phyloP scores from a whole-genome alignment of 2,113 vertebrate species.

The Chlamydotis undulata region DNA sequence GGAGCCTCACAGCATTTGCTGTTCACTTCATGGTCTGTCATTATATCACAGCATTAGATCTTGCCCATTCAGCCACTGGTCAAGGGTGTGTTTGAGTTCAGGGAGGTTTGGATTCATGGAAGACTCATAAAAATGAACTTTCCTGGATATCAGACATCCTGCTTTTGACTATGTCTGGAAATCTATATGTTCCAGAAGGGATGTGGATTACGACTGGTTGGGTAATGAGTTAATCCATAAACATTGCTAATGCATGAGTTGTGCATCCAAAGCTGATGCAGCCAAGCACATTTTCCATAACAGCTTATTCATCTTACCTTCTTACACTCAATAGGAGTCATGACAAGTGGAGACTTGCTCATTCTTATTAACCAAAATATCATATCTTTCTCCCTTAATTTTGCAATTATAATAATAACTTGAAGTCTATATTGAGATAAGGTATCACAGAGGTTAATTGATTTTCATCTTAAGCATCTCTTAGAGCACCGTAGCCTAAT shows the following conservation, averaged over 20 bases:
- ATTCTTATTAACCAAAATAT: neutral
- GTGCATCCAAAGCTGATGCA: neutral
- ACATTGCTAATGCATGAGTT: neutral
- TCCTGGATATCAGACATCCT: accelerated
- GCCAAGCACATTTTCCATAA: neutral
- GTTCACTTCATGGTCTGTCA: neutral
- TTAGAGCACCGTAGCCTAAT: neutral
- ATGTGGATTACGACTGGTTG: neutral
- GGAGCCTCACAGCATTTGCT: neutral
- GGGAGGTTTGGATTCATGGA: neutral
- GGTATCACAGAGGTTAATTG: neutral
- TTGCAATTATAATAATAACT: neutral
- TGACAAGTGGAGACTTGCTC: neutral
- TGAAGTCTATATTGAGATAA: neutral
- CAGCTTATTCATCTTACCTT: neutral
- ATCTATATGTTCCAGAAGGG: neutral
- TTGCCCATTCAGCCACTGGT: neutral
- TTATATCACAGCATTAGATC: neutral
- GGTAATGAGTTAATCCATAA: neutral
- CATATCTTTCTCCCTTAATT: neutral
- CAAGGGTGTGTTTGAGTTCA: neutral
- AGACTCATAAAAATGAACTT: neutral
- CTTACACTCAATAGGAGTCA: neutral
- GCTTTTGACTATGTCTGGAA: neutral
- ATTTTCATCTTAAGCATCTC: neutral